Percentiles rank a stretch among this genome's conserved stretches.
Conservation (phyloP, 2,113 vertebrate species). For the Azemiops feae region DNA sequence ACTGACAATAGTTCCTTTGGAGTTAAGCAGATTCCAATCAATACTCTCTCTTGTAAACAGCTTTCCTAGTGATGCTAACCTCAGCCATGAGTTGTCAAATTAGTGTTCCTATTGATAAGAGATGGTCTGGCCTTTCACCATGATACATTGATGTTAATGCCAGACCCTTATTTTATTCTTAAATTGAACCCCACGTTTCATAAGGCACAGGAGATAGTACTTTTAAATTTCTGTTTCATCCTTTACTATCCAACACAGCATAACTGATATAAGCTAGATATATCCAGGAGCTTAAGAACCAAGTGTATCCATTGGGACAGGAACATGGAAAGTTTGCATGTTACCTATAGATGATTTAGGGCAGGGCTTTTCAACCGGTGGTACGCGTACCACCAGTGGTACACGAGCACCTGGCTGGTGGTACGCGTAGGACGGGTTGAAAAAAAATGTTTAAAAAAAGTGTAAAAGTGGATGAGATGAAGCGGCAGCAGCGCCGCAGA, state of each 20-base stretch:
- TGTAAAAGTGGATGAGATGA: too few relatives aligned
- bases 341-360: not conserved
- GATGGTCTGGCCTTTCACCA: not conserved
- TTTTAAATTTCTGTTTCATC: not conserved
- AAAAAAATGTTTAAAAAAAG: too few relatives aligned
- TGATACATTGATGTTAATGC: not conserved
- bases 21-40: not conserved
- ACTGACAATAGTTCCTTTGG: not conserved
- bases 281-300: not conserved
- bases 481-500: too few relatives aligned
- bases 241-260: not conserved
- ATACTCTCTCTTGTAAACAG: not conserved
- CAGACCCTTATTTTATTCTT: not conserved
- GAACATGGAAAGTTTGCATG: not conserved
- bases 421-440: too few relatives aligned
- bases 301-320: not conserved
- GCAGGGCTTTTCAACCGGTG: too few relatives aligned
- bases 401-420: too few relatives aligned
- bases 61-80: not conserved
- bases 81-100: not conserved
- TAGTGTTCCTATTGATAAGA: not conserved
- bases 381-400: too few relatives aligned
- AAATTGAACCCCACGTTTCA: not conserved
- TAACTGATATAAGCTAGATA: not conserved
- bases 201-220: not conserved